Base-by-base conservation (phyloP, 2,888 invertebrate genomes). In the Vannuccia rotundouncinata region DNA sequence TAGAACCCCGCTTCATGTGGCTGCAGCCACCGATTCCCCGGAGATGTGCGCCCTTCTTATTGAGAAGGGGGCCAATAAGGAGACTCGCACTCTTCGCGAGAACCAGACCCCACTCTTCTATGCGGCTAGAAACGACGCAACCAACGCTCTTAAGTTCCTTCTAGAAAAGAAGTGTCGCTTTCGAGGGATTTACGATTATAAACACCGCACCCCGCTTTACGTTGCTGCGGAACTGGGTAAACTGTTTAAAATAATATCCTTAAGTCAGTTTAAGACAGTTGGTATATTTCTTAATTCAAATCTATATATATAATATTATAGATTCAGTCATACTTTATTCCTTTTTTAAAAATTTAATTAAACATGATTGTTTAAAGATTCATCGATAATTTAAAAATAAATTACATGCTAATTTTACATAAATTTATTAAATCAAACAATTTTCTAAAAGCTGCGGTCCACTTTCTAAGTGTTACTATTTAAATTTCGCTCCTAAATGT, bases 211-310 rank as follows among this genome's bases (percentile, higher is more conserved):
- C n/a, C 87, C 87, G 25, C 82, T 87, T 1, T 85, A 86, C 82
- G 84, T 87, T 2, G 87, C 87, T n/a, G 86, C 87, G 28, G 85
- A 87, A 79, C 83, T 87, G 31, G 87, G 87, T 87, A 82, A 29
- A n/a, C n/a, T n/a, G n/a, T n/a, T n/a, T 30, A 25, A 27, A 22
- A 10, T 30, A 2, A 31, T 73, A 73, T n/a, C 5, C 27, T 10
- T 73, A 73, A 13, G 22, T 73, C 2, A 13, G 10, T 22, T 73
- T 22, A 13, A n/a, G 22, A 22, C 2, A n/a, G n/a, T n/a, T n/a
- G n/a, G n/a, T n/a, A n/a, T n/a, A n/a, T n/a, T n/a, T n/a, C n/a
- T n/a, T n/a, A n/a, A n/a, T n/a, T n/a, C n/a, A n/a, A n/a, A n/a
- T n/a, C n/a, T n/a, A n/a, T n/a, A n/a, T n/a, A n/a, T n/a, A n/a